phyloP scores from a whole-genome alignment of 1,140 invertebrate genomes.

The Protaetia brevitarsis region DNA sequence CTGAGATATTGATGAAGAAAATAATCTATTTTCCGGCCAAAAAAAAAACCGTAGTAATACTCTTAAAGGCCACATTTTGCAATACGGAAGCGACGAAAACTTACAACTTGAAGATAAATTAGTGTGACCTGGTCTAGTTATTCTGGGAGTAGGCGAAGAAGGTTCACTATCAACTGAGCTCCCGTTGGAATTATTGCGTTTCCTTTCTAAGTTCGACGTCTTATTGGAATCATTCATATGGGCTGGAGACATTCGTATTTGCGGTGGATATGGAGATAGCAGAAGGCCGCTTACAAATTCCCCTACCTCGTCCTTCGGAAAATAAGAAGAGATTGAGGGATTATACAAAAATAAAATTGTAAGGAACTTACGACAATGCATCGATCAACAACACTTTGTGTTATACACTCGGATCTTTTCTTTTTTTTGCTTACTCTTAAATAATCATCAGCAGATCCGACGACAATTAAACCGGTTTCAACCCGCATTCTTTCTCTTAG shows the following conservation, averaged over 20 bases:
- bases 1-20: too few species aligned
- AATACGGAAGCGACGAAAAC: neutral
- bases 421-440: conserved; percentile 69
- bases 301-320: conserved; percentile 57
- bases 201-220: conserved; percentile 41
- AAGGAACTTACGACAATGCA: conserved; percentile 67
- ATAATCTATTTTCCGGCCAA: too few species aligned
- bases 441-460: conserved; percentile 79
- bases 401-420: conserved; percentile 69
- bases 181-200: conserved; percentile 53
- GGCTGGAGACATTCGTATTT: conserved; percentile 50
- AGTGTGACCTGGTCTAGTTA: conserved; percentile 38
- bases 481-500: conserved; percentile 71
- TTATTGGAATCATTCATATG: conserved; percentile 34
- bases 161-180: conserved; percentile 57
- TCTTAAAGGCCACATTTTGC: neutral
- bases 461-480: conserved; percentile 73
- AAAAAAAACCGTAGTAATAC: too few species aligned
- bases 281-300: conserved; percentile 61
- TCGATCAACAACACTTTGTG: conserved; percentile 78
- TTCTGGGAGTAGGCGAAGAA: conserved; percentile 51
- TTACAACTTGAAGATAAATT: conserved; percentile 21
- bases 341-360: neutral
- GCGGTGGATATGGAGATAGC: conserved; percentile 58
- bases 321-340: neutral